phyloP scores from a whole-genome alignment of 2,113 vertebrate genomes.

The Carassius gibelio region DNA sequence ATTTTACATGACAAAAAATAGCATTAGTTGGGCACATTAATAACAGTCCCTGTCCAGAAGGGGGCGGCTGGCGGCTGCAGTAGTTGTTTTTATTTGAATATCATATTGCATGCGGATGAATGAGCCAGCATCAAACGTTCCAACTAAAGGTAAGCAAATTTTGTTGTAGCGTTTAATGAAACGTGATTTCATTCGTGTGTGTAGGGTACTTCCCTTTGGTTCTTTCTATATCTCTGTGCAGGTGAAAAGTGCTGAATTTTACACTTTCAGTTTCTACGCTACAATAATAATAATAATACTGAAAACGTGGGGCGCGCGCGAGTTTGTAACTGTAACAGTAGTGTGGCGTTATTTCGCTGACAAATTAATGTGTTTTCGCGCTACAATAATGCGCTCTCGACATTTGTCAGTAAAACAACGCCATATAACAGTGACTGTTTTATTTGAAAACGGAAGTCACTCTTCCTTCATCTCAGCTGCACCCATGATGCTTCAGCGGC shows the following conservation, averaged over 20 bases:
- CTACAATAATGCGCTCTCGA: no score
- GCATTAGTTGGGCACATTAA: background rate
- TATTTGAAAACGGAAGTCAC: background rate
- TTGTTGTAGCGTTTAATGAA: background rate
- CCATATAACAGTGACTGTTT: background rate
- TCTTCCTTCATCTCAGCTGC: background rate
- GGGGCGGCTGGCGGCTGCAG: background rate
- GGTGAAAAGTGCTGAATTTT: background rate
- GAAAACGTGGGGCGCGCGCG: background rate
- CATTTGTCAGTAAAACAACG: no score
- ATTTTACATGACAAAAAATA: no score
- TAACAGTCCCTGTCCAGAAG: background rate
- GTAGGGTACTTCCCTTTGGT: background rate
- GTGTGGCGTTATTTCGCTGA: no score
- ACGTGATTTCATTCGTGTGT: background rate
- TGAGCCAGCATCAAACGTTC: background rate
- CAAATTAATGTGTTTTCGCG: no score
- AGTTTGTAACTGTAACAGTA: background rate
- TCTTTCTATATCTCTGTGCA: background rate
- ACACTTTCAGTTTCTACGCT: background rate
- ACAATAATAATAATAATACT: background rate
- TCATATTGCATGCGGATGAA: background rate
- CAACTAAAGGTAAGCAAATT: conserved; percentile 1
- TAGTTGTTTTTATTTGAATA: conserved; percentile 1
- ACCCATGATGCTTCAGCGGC: background rate